Evolutionary conservation across 1,140 invertebrate species (phyloP).

Genomic region (Aleiodes sp.): DNA sequence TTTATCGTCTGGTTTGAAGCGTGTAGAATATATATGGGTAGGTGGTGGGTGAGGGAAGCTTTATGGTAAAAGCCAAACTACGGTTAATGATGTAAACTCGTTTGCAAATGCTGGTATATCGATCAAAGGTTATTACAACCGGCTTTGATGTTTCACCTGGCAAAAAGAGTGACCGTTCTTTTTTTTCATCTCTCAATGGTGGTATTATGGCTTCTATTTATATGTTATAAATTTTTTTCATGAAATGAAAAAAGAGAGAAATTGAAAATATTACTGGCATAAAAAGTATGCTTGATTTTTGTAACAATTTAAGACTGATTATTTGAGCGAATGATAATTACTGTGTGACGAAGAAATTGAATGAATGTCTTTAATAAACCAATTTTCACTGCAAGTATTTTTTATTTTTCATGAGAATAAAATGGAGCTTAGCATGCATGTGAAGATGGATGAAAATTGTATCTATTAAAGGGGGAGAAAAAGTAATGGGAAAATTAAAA

Average conservation of each 20-base stretch:
- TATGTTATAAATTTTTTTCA: no score
- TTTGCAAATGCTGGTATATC: conserved; percentile 8
- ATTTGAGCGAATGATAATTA: not conserved
- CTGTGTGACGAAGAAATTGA: not conserved
- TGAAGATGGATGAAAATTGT: not conserved
- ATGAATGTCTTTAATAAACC: not conserved
- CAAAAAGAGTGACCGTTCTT: not conserved
- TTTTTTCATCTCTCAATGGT: no score
- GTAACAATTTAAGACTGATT: conserved; percentile 33
- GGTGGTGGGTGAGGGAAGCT: no score
- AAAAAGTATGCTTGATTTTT: conserved; percentile 20
- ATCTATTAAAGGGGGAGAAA: not conserved
- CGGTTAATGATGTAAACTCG: conserved; percentile 16
- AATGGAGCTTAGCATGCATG: not conserved
- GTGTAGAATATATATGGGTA: not conserved
- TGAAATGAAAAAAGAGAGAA: conserved; percentile 7
- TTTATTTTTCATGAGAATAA: no score
- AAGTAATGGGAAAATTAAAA: not conserved
- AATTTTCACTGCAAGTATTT: not conserved
- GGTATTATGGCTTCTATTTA: not conserved
- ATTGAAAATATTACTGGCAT: not conserved
- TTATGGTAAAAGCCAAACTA: conserved; percentile 3
- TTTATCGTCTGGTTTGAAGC: not conserved
- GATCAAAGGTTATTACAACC: conserved; percentile 3
- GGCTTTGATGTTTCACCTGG: conserved; percentile 5